Evolutionary conservation across 2,113 vertebrate species (phyloP).

Genomic region (Danio rerio): GRCz12tu NC_133184.1:53532001-53532500

Average conservation of each 20-base stretch:
- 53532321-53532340: conserved; percentile 57
- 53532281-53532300: conserved; percentile 64
- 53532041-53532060: background rate
- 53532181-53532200: conserved; percentile 10
- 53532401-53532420: background rate
- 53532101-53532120: background rate
- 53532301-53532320: conserved; percentile 66
- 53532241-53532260: conserved; percentile 35
- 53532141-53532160: background rate
- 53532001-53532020: too few relatives aligned
- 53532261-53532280: conserved; percentile 27
- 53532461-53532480: background rate
- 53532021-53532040: background rate
- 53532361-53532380: conserved; percentile 65
- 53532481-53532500: background rate
- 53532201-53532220: background rate
- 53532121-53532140: background rate
- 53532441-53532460: background rate
- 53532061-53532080: background rate
- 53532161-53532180: conserved; percentile 15
- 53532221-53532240: background rate
- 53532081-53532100: background rate
- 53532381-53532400: background rate
- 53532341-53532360: conserved; percentile 58
- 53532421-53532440: background rate